A percentile compares a stretch with the other conserved stretches of the same genome.
These are phyloP conservation scores for Nanorana parkeri DNA, from an alignment of 2,113 vertebrate species.

Conservation along the genomic window DNA sequence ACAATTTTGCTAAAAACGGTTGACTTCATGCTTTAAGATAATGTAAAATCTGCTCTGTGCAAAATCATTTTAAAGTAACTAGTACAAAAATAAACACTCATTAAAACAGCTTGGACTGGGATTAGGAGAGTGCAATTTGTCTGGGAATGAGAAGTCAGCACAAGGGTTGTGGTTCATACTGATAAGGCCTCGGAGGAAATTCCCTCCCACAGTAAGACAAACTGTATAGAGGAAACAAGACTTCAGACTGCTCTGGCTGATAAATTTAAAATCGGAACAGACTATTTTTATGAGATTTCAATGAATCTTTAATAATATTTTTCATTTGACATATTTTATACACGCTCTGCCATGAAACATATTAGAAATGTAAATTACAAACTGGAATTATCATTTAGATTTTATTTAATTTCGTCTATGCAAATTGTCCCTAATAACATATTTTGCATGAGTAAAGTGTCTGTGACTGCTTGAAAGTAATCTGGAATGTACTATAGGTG, in stretches of 20 bases:
- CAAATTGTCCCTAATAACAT: conserved; percentile 13
- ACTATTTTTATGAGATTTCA: conserved; percentile 39
- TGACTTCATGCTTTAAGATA: conserved; percentile 15
- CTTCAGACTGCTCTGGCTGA: conserved; percentile 65
- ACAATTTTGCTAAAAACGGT: neutral
- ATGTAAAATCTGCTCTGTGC: conserved; percentile 46
- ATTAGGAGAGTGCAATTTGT: conserved; percentile 66
- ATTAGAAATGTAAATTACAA: conserved; percentile 12
- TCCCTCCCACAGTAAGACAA: conserved; percentile 72
- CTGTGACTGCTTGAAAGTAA: neutral
- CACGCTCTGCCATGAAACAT: conserved; percentile 14
- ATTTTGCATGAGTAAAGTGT: neutral
- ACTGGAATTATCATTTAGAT: neutral
- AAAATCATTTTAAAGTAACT: conserved; percentile 49
- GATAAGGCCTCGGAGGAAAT: conserved; percentile 79
- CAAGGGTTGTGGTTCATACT: conserved; percentile 73
- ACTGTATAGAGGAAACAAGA: conserved; percentile 68
- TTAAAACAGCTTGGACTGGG: conserved; percentile 56
- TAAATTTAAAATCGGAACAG: conserved; percentile 65
- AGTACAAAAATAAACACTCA: conserved; percentile 49
- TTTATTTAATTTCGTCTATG: conserved; percentile 13
- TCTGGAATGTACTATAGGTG: neutral
- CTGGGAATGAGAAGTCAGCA: conserved; percentile 63
- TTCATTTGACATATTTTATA: conserved; percentile 27
- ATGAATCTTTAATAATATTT: conserved; percentile 11